phyloP scores from a whole-genome alignment of 1,140 invertebrate species.

The Psix sp. region DNA sequence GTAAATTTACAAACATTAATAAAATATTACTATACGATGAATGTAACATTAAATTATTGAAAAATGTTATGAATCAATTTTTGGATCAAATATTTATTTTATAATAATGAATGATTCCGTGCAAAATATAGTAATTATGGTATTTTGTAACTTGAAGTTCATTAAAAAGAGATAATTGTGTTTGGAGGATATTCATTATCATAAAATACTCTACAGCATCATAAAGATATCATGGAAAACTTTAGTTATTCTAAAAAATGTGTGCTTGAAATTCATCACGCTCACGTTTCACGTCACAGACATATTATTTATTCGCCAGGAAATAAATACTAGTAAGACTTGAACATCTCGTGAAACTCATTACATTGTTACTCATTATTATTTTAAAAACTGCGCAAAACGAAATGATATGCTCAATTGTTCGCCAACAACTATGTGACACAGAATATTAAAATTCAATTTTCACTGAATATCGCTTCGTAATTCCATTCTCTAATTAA shows the following conservation, averaged over 20 bases:
- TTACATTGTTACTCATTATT: conserved; percentile 31
- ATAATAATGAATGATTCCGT: too few species aligned
- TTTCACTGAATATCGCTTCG: too few species aligned
- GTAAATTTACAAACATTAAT: too few species aligned
- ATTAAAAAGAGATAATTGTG: conserved; percentile 28
- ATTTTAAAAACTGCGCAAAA: conserved; percentile 20
- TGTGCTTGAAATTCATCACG: conserved; percentile 49
- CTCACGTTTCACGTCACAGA: conserved; percentile 50
- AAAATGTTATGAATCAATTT: too few species aligned
- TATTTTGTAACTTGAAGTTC: too few species aligned
- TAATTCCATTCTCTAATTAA: too few species aligned
- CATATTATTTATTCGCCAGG: conserved; percentile 39
- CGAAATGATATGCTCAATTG: conserved; percentile 6
- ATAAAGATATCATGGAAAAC: conserved; percentile 49
- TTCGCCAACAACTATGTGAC: background rate
- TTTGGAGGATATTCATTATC: conserved; percentile 35
- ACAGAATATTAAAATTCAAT: too few species aligned
- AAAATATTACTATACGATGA: too few species aligned
- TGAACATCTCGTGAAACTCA: conserved; percentile 23
- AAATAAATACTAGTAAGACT: conserved; percentile 37
- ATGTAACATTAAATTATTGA: too few species aligned
- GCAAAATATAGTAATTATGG: too few species aligned
- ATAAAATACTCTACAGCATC: conserved; percentile 44
- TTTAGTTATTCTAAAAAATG: conserved; percentile 39
- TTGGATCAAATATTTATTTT: too few species aligned